Base-by-base conservation (phyloP, 2,888 invertebrate genomes). In the Sepiola atlantica region DNA sequence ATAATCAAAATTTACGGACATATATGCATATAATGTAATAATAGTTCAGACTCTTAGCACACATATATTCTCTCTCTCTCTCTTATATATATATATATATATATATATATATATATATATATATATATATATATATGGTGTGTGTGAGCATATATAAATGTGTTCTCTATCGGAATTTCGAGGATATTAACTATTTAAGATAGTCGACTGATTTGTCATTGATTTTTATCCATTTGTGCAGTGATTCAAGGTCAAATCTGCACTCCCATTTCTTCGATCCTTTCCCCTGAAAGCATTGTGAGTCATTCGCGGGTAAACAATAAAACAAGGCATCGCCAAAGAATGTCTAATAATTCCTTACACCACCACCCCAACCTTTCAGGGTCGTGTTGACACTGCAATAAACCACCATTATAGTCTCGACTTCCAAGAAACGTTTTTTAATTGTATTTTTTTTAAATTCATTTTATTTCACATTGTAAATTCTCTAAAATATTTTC, bases 161-260 rank as follows among this genome's bases (percentile, higher is more conserved):
- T n/a, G 4, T n/a, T 77, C 77, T n/a, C 77, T 32, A 77, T n/a
- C n/a, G 77, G 77, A 77, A 77, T 77, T 77, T 77, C 32, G 77
- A 77, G n/a, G 77, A 77, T 77, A 77, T 77, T 77, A 77, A 77
- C 77, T n/a, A 18, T 14, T n/a, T 12, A 77, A 77, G 77, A 77
- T 77, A 77, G 77, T 77, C 32, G 77, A 32, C n/a, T 77, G 77
- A 77, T 77, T 77, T 77, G 77, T 77, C 77, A 77, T 77, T 77
- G 77, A 77, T 77, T 77, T 77, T 77, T 77, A 77, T 77, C 77
- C 77, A n/a, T 77, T 77, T 77, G 45, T 77, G 77, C 77, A 77
- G 16, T 16, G 77, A 77, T 77, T 77, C 77, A 77, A 77, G 77
- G 77, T 77, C 32, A 77, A 77, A 77, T 77, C n/a, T 77, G n/a